Base-by-base conservation (phyloP, 2,888 invertebrate species). In the Dryocosmus kuriphilus region DNA sequence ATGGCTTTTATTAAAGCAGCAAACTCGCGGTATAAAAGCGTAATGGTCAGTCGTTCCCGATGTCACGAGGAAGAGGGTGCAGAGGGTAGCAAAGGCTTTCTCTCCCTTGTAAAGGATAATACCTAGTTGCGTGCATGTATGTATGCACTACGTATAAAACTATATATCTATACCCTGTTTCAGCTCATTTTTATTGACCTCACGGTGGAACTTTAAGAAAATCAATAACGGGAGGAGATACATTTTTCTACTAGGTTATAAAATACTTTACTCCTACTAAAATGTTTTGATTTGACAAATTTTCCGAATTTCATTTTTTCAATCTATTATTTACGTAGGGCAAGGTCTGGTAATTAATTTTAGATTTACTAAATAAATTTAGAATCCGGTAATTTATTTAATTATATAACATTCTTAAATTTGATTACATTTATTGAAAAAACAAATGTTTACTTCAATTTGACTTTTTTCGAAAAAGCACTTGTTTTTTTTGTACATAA, bases 1-100 rank as follows among this genome's bases (percentile, higher is more conserved):
- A 80, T 80, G 80, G 82, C 83, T 84, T 85, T 84, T 85, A 84
- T 85, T 83, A 84, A 85, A 84, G 83, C 82, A 79, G 80, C 81
- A 79, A 83, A 81, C 79, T 79, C 79, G 81, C 78, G 76, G 79
- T 79, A 83, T 84, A 84, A 85, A 85, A 83, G 82, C 77, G 82
- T 85, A 84, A 86, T 84, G 82, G 84, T 75, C 80, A 81, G 81
- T 80, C 82, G 83, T 82, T 84, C 77, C 76, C 79, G 79, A 79
- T 80, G 83, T 82, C 83, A 79, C 80, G 78, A 81, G 78, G 75
- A 79, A 75, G 78, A 80, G 79, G 76, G 19, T 35, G 46, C 76
- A 80, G 76, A 77, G 79, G 76, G 77, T 78, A 76, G 81, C 74
- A 76, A 78, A 76, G 80, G 80, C 46, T 77, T 80, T 78, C 77